Base-by-base conservation (phyloP, 2,797 vertebrate species). In the Rhynchotus rufescens region DNA sequence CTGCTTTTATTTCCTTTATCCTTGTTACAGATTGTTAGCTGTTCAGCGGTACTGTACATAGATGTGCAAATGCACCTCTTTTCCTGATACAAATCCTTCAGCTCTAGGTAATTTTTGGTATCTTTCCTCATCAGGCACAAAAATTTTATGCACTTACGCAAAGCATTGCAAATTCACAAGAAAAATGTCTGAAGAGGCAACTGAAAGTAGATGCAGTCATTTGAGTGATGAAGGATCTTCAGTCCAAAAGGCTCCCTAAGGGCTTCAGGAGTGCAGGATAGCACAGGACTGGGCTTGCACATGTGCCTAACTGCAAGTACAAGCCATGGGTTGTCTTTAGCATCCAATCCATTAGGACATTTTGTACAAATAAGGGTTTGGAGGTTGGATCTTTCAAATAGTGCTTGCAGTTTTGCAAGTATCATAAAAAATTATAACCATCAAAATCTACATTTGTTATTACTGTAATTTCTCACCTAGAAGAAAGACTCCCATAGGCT, bases 21-120 rank as follows among this genome's bases (percentile, higher is more conserved):
- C 52, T 89, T 81, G 44, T 87, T 93, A 77, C 1, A 2, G 73
- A 82, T 84, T 87, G 86, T 84, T 80, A 96, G 80, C 69, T 93
- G 36, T 76, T 94, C 78, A 84, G 56, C 74, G 91, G 88, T 78
- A 62, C 56, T 74, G 51, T 62, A 60, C 77, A 83, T 61, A 91
- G 68, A 59, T 76, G 49, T 89, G n/a, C 16, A 66, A 86, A 89
- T 54, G 80, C 57, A 60, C 11, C 10, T 71, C 59, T 71, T 94
- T 95, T 84, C 65, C 88, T 79, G 15, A 61, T 54, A 51, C 59
- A 93, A 88, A 67, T 68, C 32, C 71, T 79, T 85, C 56, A 40
- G 44, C n/a, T 87, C 94, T 65, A 60, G 21, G 54, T 79, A 59
- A 67, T 60, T 76, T 65, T 85, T 82, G 75, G 23, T 80, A 36